Percentiles rank a stretch among this genome's conserved stretches.
Conservation (phyloP, 2,113 vertebrate species). For the Boleophthalmus pectinirostris region DNA sequence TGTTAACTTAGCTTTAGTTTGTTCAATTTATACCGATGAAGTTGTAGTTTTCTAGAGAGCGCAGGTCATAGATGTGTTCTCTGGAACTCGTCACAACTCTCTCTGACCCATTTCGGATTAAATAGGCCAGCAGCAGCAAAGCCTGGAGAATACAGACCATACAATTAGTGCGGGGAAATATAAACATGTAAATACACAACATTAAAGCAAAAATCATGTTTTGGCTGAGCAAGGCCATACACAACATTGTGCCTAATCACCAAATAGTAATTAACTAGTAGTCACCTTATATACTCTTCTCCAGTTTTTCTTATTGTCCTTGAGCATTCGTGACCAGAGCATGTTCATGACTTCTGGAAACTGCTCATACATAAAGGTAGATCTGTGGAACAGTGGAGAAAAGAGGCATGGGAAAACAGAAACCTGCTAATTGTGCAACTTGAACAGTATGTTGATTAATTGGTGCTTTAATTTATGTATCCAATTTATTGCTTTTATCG, state of each 20-base stretch:
- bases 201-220: not conserved
- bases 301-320: slow-evolving; percentile 99
- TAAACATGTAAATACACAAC: not conserved
- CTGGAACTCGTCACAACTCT: slow-evolving; percentile 98
- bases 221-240: not conserved
- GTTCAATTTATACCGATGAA: slow-evolving; percentile 67
- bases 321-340: slow-evolving; percentile 98
- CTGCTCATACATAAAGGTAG: slow-evolving; percentile 98
- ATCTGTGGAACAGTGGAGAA: slow-evolving; percentile 76
- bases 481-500: not conserved
- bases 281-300: slow-evolving; percentile 97
- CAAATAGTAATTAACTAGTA: not conserved
- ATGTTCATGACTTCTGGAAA: slow-evolving; percentile 99
- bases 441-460: not conserved
- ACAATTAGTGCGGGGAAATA: not conserved
- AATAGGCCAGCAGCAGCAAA: slow-evolving; percentile 95
- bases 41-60: slow-evolving; percentile 99
- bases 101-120: slow-evolving; percentile 99
- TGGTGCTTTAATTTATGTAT: not conserved
- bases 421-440: not conserved
- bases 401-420: not conserved
- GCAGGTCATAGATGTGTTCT: slow-evolving; percentile 99
- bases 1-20: not conserved
- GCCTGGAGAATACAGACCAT: slow-evolving; percentile 73
- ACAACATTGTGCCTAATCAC: not conserved